A percentile compares a stretch with the other conserved stretches of the same genome.
These are phyloP conservation scores for Tenthredo mesomela DNA, from an alignment of 2,888 invertebrate species.

Conservation along the genomic window DNA sequence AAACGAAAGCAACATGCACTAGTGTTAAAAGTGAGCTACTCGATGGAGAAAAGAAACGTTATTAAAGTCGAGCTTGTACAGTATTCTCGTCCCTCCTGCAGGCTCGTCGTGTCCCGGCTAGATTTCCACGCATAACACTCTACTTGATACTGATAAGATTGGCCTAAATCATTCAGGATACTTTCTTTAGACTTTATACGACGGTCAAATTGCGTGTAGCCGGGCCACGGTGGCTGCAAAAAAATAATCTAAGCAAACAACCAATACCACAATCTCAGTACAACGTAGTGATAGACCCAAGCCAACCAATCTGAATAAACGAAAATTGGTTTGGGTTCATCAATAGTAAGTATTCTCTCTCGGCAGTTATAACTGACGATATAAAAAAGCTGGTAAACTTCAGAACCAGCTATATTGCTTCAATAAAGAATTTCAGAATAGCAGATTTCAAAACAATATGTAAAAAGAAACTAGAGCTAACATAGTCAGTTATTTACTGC, in stretches of 20 bases:
- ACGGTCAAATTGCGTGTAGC: background rate
- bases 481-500: background rate
- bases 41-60: slow-evolving; percentile 61
- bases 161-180: background rate
- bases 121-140: background rate
- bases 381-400: background rate
- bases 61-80: slow-evolving; percentile 76
- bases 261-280: slow-evolving; percentile 77
- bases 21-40: slow-evolving; percentile 78
- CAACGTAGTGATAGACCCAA: slow-evolving; percentile 52
- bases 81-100: slow-evolving; percentile 76
- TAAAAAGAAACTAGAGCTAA: background rate
- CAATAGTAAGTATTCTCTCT: slow-evolving; percentile 54
- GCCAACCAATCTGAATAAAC: slow-evolving; percentile 63
- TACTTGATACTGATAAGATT: background rate
- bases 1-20: slow-evolving; percentile 74
- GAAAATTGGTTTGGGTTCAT: slow-evolving; percentile 76
- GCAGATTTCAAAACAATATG: background rate
- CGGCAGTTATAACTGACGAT: background rate
- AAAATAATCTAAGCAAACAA: slow-evolving; percentile 76
- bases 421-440: background rate
- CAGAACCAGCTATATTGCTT: background rate
- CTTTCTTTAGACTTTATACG: background rate
- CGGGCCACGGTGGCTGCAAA: slow-evolving; percentile 49
- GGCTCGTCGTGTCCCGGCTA: slow-evolving; percentile 64